Evolutionary conservation across 2,888 invertebrate species (phyloP).

Genomic region (Spodoptera picta): DNA sequence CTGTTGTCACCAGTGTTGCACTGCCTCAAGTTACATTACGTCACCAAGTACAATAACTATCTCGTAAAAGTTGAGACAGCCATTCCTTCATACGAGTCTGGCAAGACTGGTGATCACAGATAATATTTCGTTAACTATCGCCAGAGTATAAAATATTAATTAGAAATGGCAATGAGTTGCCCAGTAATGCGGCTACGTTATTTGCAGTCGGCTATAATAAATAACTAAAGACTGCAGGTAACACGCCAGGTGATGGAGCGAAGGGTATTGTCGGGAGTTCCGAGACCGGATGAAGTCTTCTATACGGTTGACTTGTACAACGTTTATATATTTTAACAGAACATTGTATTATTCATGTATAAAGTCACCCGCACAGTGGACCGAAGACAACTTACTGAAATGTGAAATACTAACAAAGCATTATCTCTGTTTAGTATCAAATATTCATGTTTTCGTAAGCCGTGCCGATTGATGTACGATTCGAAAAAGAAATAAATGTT

Average conservation of each 20-base stretch:
- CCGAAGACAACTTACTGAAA: conserved; percentile 43
- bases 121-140: conserved; percentile 44
- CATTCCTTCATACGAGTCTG: conserved; percentile 15
- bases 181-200: conserved; percentile 52
- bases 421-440: conserved; percentile 41
- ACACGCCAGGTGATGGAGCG: conserved; percentile 37
- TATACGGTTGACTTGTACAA: conserved; percentile 37
- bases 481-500: conserved; percentile 78
- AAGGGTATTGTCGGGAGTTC: conserved; percentile 34
- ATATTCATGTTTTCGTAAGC: conserved; percentile 50
- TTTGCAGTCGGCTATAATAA: conserved; percentile 33
- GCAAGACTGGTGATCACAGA: conserved; percentile 48
- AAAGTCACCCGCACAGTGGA: conserved; percentile 38
- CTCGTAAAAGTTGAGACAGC: neutral
- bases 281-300: conserved; percentile 23
- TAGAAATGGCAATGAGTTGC: conserved; percentile 63
- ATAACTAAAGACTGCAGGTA: conserved; percentile 32
- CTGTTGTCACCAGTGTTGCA: conserved; percentile 40
- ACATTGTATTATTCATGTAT: conserved; percentile 7
- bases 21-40: conserved; percentile 6
- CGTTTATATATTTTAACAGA: conserved; percentile 18
- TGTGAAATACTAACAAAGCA: conserved; percentile 46
- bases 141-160: conserved; percentile 51
- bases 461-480: conserved; percentile 55
- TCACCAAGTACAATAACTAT: conserved; percentile 43